These are phyloP conservation scores for Channa argus DNA, from an alignment of 2,113 vertebrate species.

Conservation along the genomic window DNA sequence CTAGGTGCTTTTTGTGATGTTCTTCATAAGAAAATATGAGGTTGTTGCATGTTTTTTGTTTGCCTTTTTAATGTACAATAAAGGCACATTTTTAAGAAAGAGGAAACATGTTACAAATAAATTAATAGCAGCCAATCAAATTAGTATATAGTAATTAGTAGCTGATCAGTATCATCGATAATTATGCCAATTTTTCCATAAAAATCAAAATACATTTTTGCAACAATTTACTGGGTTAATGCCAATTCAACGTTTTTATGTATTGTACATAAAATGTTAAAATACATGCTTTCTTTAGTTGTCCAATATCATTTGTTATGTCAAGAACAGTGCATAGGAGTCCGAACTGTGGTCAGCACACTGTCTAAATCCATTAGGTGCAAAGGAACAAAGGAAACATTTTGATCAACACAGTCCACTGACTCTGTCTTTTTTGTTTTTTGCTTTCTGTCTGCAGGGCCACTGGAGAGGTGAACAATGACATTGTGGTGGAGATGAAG, in stretches of 20 bases:
- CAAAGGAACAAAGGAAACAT: neutral
- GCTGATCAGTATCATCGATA: too few species aligned
- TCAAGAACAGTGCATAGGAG: neutral
- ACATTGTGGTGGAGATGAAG: constrained; percentile 86
- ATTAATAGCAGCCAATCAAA: too few species aligned
- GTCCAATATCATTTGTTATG: neutral
- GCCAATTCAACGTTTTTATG: too few species aligned
- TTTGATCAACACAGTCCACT: neutral
- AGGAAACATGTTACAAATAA: neutral
- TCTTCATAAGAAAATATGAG: neutral
- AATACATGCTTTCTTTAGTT: neutral
- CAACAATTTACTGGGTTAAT: too few species aligned
- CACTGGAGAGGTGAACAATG: constrained; percentile 72
- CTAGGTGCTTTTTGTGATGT: too few species aligned
- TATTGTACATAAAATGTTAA: neutral
- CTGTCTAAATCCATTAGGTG: neutral
- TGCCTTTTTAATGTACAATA: neutral
- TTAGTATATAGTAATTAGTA: too few species aligned
- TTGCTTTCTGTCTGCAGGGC: constrained; percentile 57
- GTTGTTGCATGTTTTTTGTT: too few species aligned
- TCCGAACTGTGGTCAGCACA: neutral
- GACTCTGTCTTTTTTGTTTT: neutral
- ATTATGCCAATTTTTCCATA: too few species aligned
- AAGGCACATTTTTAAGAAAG: neutral
- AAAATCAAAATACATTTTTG: too few species aligned